Evolutionary conservation across 2,888 invertebrate species (phyloP), one percentile per base, ranked within the genome.

Genomic region (Parnassius apollo): DNA sequence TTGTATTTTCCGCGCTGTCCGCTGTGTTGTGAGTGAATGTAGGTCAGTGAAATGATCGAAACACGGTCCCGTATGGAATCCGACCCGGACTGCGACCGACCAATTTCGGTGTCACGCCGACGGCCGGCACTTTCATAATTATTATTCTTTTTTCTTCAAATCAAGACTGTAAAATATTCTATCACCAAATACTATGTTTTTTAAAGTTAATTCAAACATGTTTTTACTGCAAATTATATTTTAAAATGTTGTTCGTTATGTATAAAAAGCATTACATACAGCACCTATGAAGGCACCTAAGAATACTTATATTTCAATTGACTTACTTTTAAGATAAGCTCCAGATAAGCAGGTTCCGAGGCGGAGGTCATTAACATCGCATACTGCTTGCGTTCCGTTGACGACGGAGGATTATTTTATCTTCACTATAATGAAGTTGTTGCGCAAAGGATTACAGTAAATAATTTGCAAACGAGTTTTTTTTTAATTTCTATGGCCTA

Each of bases 11-110:
- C 53, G 46, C 64, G 69, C 69, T 72, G 72, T 71, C 76, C 73
- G 76, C 73, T 70, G 71, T 73, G 62, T 68, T 66, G 66, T 66
- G 64, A 65, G 75, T 72, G 76, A 85, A 90, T 86, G 88, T 90
- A 70, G 88, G 90, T 88, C 90, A 90, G 90, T 88, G 90, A 90
- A 91, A 91, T 88, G 88, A 89, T 82, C 85, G 87, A 83, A 88
- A 85, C 83, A 73, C 80, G 86, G 88, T 83, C 88, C 88, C 88
- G 89, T 85, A 83, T 79, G 90, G 88, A 85, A 85, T 88, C 82
- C 83, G 86, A 87, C 80, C 83, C 78, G 75, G 82, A 76, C 80
- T 78, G 80, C 78, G 77, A 70, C 76, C 82, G 83, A 83, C 87
- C 86, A 88, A 88, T 88, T 87, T 85, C 76, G 76, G 75, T 78